phyloP scores from a whole-genome alignment of 2,113 vertebrate genomes.

The Nettapus auritus region DNA sequence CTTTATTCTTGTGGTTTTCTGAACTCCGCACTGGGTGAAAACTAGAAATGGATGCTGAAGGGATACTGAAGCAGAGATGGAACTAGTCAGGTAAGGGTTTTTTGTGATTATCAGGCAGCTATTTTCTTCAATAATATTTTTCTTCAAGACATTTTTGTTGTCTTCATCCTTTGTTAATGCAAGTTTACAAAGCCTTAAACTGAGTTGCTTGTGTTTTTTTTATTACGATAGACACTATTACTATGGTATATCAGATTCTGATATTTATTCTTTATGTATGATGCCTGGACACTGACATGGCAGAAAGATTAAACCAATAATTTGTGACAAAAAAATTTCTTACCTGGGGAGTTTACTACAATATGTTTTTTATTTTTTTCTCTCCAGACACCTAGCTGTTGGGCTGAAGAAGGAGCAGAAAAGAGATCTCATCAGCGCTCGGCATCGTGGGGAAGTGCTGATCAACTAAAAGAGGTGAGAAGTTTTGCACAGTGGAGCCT shows the following conservation, averaged over 20 bases:
- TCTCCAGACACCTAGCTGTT: conserved; percentile 89
- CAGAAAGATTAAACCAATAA: neutral
- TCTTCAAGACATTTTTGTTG: no score
- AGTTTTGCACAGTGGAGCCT: neutral
- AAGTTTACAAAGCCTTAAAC: neutral
- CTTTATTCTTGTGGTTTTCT: neutral
- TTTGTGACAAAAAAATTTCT: neutral
- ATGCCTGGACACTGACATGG: neutral
- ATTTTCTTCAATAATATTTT: neutral
- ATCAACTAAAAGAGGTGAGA: conserved; percentile 95
- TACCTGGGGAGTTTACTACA: neutral
- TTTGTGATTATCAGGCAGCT: neutral
- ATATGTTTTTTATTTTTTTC: no score
- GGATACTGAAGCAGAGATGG: neutral
- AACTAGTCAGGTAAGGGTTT: neutral
- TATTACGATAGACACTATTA: neutral
- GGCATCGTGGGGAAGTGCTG: conserved; percentile 93
- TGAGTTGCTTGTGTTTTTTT: neutral
- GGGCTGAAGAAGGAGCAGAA: conserved; percentile 89
- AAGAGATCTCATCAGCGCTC: conserved; percentile 92
- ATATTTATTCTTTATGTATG: neutral
- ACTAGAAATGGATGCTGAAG: neutral
- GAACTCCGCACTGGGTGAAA: neutral
- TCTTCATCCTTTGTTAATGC: neutral
- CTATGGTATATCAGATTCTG: neutral